Conservation (phyloP, 2,113 vertebrate species). For the Pterocles gutturalis region DNA sequence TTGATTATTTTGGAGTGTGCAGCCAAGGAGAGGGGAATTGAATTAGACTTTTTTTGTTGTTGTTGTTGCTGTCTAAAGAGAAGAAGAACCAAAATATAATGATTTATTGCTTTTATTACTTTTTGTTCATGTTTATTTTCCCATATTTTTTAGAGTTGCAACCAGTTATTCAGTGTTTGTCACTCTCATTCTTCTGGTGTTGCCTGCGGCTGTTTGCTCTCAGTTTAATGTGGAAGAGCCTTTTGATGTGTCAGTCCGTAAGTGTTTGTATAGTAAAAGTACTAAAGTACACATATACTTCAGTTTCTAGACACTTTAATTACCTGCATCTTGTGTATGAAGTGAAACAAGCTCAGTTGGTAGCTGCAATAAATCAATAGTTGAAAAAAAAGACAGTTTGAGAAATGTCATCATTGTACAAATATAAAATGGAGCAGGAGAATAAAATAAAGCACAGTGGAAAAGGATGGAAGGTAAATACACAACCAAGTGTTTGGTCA, state of each 20-base stretch:
- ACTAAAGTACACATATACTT: background rate
- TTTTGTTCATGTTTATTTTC: background rate
- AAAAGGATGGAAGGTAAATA: background rate
- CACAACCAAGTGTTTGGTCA: background rate
- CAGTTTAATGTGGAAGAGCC: background rate
- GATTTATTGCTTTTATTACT: background rate
- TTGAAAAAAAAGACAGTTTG: background rate
- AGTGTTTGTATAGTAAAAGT: background rate
- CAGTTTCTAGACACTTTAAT: background rate
- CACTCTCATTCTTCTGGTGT: background rate
- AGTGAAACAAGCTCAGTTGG: background rate
- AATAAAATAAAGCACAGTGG: background rate
- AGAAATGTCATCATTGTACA: background rate
- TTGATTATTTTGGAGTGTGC: background rate
- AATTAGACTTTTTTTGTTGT: background rate
- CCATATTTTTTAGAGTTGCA: background rate
- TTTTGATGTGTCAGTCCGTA: background rate
- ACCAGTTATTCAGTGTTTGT: background rate
- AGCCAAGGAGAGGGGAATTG: background rate
- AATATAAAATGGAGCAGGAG: background rate
- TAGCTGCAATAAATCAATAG: background rate
- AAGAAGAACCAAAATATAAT: background rate
- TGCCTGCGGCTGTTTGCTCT: background rate
- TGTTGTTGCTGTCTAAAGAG: background rate
- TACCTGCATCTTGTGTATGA: background rate